A percentile compares a stretch with the other conserved stretches of the same genome.
phyloP scores from a whole-genome alignment of 2,113 vertebrate genomes.

The Emydura subglobosa region DNA sequence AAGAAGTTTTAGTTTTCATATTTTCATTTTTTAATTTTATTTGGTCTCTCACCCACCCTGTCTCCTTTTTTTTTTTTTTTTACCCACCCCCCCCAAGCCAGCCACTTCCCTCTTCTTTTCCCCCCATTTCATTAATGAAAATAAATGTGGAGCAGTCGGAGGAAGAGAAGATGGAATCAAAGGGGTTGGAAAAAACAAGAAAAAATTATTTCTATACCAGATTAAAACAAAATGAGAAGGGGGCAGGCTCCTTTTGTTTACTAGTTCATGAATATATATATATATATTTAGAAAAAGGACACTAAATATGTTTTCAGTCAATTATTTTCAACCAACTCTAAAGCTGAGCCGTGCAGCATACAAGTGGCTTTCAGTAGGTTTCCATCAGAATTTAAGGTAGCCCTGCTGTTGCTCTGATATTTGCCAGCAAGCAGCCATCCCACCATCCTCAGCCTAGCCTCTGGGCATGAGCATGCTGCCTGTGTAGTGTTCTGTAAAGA shows the following conservation, averaged over 20 bases:
- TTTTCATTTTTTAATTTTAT: not conserved
- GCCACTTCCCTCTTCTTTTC: not conserved
- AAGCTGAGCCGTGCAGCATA: not conserved
- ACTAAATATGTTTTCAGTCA: not conserved
- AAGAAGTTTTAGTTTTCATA: not conserved
- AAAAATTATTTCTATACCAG: no score
- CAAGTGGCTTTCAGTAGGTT: not conserved
- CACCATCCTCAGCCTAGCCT: not conserved
- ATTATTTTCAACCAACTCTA: slow-evolving; percentile 30
- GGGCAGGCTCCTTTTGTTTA: no score
- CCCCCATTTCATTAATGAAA: not conserved
- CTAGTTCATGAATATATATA: no score
- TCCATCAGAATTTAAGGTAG: not conserved
- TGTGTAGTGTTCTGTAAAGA: not conserved
- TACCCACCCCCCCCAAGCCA: not conserved
- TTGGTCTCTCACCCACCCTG: not conserved
- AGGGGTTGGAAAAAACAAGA: no score
- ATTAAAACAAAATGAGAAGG: no score
- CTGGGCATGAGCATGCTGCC: not conserved
- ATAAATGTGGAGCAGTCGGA: no score
- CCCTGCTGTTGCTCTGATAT: slow-evolving; percentile 7
- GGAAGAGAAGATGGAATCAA: no score
- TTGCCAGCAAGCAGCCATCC: not conserved
- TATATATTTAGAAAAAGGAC: not conserved
- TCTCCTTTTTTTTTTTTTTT: not conserved